Evolutionary conservation across 2,113 vertebrate genomes (phyloP), one percentile per base, ranked within the genome.

Genomic region (Percina caprodes): DNA sequence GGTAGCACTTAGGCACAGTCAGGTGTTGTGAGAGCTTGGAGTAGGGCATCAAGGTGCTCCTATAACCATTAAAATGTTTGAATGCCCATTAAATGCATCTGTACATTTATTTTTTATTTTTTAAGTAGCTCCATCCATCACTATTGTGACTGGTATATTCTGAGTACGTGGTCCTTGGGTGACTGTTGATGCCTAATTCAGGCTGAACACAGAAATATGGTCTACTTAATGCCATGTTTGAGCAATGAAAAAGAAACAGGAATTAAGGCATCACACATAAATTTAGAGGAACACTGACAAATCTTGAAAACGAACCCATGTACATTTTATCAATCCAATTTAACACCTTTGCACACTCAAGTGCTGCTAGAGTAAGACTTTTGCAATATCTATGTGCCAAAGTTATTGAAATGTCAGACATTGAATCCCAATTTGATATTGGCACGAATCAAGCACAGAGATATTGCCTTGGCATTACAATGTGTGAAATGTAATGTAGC

Each of bases 31-130:
- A 68, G 58, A 86, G 51, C 77, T 83, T 66, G 62, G 66, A 74
- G 75, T 18, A 74, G 62, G 77, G 68, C 82, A 87, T 81, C 51
- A 77, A 89, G 86, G 87, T 88, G 79, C 82, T 77, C 83, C 58
- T 82, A 78, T 87, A 88, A 83, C 85, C 89, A 93, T 92, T 92
- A 91, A 92, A 88, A 89, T 82, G 80, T 90, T 91, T 48, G 18
- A 82, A 78, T 82, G 56, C 71, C 82, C 76, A 88, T 92, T 92
- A 92, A 92, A 88, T 87, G 73, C 86, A 87, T 83, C 86, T 84
- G 82, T 91, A 86, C 83, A 87, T 39, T 42, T 42, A 84, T 88
- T 86, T 80, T 39, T 42, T 42, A 84, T 88, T 86, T 80, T 71
- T 82, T 87, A 92, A 90, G 86, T 90, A 85, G 74, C 74, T 72